These are phyloP conservation scores for Gorsachius magnificus DNA, from an alignment of 2,797 vertebrate species.

Conservation along the genomic window DNA sequence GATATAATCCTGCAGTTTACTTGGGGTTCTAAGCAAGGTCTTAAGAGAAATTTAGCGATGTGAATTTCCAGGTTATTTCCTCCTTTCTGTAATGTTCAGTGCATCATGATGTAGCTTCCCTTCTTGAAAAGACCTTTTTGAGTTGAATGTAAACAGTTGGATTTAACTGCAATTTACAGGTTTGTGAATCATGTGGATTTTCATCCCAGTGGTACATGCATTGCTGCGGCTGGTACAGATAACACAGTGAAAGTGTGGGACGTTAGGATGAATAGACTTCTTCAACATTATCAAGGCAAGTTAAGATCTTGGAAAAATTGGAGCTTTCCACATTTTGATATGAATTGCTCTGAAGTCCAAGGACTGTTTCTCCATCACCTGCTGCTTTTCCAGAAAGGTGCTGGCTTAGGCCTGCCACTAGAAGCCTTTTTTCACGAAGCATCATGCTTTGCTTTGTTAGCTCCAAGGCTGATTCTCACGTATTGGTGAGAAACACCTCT, in stretches of 20 bases:
- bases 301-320: not conserved
- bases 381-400: not conserved
- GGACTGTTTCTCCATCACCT: not conserved
- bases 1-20: not conserved
- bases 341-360: not conserved
- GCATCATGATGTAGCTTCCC: not conserved
- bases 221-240: constrained; percentile 89
- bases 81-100: not conserved
- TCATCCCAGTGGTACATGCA: constrained; percentile 91
- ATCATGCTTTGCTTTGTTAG: not conserved
- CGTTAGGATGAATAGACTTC: constrained; percentile 89
- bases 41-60: not conserved
- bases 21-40: not conserved
- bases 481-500: not conserved
- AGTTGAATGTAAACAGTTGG: not conserved
- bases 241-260: constrained; percentile 96
- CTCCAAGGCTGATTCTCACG: not conserved
- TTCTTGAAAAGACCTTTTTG: not conserved
- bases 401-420: not conserved
- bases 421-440: not conserved
- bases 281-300: constrained; percentile 95
- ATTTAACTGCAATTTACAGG: constrained; percentile 67
- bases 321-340: not conserved
- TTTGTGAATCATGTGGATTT: constrained; percentile 91
- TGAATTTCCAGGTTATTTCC: not conserved